phyloP scores from a whole-genome alignment of 2,797 vertebrate species.

The Phylloscopus collybita region DNA sequence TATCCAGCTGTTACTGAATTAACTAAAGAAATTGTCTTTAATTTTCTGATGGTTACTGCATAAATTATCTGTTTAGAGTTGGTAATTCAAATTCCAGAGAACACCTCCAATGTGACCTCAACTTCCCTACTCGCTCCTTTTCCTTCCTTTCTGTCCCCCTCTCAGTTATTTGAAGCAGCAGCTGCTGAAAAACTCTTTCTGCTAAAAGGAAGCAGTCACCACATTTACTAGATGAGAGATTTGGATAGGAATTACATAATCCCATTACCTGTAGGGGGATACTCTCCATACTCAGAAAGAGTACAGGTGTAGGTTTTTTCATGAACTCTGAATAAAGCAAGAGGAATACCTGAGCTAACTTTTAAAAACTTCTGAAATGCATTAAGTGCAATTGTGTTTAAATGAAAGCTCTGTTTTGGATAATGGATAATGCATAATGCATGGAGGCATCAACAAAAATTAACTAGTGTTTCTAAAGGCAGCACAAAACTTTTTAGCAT shows the following conservation, averaged over 20 bases:
- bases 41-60: not conserved
- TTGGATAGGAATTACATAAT: not conserved
- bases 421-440: accelerated
- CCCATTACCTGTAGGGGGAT: not conserved
- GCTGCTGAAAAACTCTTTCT: not conserved
- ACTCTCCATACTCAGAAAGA: not conserved
- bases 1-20: not conserved
- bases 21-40: not conserved
- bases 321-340: not conserved
- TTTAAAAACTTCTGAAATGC: not conserved
- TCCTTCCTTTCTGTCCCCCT: too few species aligned
- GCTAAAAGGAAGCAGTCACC: not conserved
- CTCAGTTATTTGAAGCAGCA: not conserved
- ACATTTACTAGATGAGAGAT: not conserved
- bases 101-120: not conserved
- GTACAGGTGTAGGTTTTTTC: not conserved
- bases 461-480: not conserved
- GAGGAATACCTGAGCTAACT: not conserved
- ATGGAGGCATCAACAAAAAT: not conserved
- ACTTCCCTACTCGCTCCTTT: not conserved
- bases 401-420: not conserved
- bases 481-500: not conserved
- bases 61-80: not conserved
- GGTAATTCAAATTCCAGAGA: conserved; percentile 39
- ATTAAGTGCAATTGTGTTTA: not conserved